phyloP scores from a whole-genome alignment of 2,888 invertebrate species.

The Drosophila testacea region DNA sequence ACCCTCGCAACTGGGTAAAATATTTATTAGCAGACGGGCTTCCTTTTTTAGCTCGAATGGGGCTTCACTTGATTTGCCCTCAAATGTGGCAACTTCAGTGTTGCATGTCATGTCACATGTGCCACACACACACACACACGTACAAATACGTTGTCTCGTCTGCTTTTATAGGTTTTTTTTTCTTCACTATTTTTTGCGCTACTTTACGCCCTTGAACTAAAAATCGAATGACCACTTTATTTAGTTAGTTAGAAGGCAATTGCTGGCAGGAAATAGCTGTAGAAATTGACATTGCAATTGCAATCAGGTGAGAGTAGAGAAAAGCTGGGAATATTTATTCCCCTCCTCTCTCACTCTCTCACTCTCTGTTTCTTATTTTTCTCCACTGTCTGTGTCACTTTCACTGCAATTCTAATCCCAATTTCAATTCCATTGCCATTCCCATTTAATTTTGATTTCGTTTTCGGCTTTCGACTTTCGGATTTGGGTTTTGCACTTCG shows the following conservation, averaged over 20 bases:
- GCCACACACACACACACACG: conserved; percentile 12
- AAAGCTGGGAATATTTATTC: no score
- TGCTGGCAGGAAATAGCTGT: conserved; percentile 24
- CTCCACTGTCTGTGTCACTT: conserved; percentile 1
- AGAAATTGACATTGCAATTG: conserved; percentile 16
- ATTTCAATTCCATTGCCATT: conserved; percentile 6
- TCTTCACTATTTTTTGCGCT: not conserved
- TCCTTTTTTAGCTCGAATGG: conserved; percentile 9
- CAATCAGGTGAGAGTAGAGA: not conserved
- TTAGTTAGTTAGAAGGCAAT: conserved; percentile 23
- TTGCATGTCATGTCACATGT: conserved; percentile 61
- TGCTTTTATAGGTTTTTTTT: not conserved
- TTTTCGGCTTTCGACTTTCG: conserved; percentile 15
- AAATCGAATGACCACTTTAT: conserved; percentile 49
- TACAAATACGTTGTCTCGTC: not conserved
- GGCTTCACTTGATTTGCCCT: conserved; percentile 36
- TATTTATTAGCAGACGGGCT: conserved; percentile 45
- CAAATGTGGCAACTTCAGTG: conserved; percentile 36
- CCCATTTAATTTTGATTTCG: conserved; percentile 4
- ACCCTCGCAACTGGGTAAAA: conserved; percentile 31
- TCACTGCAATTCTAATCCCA: conserved; percentile 8
- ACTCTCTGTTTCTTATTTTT: no score
- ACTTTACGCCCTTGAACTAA: conserved; percentile 46
- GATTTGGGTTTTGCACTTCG: conserved; percentile 36
- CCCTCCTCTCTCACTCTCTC: not conserved